A percentile compares a stretch with the other conserved stretches of the same genome.
phyloP scores from a whole-genome alignment of 2,797 vertebrate species.

The Perodicticus potto region DNA sequence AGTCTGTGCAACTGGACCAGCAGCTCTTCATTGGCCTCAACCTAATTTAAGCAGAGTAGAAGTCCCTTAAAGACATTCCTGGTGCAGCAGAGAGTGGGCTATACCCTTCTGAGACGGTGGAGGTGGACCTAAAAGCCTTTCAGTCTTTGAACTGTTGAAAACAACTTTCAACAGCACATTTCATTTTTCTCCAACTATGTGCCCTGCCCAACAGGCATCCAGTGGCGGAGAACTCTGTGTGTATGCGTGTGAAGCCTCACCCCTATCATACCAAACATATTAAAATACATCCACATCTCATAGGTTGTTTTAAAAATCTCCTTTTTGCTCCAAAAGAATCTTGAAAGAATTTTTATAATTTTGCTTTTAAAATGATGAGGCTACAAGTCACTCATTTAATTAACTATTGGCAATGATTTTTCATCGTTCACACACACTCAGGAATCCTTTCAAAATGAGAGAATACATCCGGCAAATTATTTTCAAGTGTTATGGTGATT shows the following conservation, averaged over 20 bases:
- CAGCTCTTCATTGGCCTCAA: background rate
- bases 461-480: constrained; percentile 52
- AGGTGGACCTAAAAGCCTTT: background rate
- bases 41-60: background rate
- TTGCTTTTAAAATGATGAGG: constrained; percentile 46
- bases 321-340: constrained; percentile 23
- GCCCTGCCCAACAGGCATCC: background rate
- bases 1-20: background rate
- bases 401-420: constrained; percentile 39
- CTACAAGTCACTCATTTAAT: constrained; percentile 56
- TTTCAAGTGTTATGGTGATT: constrained; percentile 24
- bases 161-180: background rate
- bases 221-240: background rate
- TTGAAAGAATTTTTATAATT: constrained; percentile 69
- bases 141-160: constrained; percentile 6
- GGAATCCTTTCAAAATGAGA: constrained; percentile 66
- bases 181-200: background rate
- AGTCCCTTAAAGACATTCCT: background rate
- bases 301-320: background rate
- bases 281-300: constrained; percentile 50
- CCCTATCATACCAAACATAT: background rate
- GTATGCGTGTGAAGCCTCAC: background rate
- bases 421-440: background rate
- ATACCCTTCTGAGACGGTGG: background rate
- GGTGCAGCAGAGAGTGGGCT: background rate